Percentiles rank a stretch among this genome's conserved stretches.
phyloP scores from a whole-genome alignment of 1,140 invertebrate genomes.

The Glomeris maerens region DNA sequence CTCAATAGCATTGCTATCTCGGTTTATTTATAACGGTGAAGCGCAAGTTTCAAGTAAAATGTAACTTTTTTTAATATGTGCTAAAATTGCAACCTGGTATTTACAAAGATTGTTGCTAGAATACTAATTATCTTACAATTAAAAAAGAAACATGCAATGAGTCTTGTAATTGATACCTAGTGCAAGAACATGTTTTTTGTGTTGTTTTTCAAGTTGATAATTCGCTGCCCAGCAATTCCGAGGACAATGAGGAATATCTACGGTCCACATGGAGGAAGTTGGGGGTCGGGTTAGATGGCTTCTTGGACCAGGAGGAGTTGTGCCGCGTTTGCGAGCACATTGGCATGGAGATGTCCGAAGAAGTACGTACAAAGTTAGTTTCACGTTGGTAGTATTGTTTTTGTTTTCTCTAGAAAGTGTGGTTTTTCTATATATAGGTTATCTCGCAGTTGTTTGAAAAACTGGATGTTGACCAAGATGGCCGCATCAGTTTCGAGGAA shows the following conservation, averaged over 20 bases:
- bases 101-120: too few relatives aligned
- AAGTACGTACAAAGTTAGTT: constrained; percentile 31
- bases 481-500: constrained; percentile 49
- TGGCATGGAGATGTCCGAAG: constrained; percentile 43
- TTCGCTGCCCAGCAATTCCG: too few relatives aligned
- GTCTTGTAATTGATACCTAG: too few relatives aligned
- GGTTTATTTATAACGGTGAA: too few relatives aligned
- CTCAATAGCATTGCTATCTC: too few relatives aligned
- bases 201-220: too few relatives aligned
- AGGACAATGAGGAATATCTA: constrained; percentile 32
- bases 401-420: constrained; percentile 5
- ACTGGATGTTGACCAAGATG: constrained; percentile 46
- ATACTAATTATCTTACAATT: too few relatives aligned
- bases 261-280: constrained; percentile 42
- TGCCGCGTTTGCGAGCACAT: constrained; percentile 45
- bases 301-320: constrained; percentile 42
- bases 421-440: constrained; percentile 27
- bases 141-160: too few relatives aligned
- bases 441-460: constrained; percentile 50
- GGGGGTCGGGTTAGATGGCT: constrained; percentile 44
- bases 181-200: too few relatives aligned
- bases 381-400: not conserved
- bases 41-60: too few relatives aligned
- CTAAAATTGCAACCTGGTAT: too few relatives aligned
- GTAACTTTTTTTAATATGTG: too few relatives aligned